Conservation (phyloP, 2,888 invertebrate genomes). For the Ernsta delagoae region DNA sequence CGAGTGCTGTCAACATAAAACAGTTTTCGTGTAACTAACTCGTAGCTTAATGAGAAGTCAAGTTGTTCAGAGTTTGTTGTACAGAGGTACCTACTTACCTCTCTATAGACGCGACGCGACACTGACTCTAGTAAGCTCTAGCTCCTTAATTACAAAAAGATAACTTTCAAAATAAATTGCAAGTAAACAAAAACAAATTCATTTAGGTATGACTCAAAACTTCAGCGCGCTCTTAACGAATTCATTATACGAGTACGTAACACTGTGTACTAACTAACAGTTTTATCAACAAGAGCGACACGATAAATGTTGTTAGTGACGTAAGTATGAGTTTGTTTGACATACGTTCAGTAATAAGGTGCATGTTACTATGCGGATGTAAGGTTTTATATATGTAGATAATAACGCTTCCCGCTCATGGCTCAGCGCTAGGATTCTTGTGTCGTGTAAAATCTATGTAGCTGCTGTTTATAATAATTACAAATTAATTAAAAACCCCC, state of each 20-base stretch:
- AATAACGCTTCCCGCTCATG: too few species aligned
- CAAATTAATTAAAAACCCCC: too few species aligned
- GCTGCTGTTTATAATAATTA: too few species aligned
- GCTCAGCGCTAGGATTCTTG: too few species aligned
- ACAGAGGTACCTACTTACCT: neutral
- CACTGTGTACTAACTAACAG: neutral
- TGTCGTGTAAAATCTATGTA: too few species aligned
- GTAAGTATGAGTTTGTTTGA: too few species aligned
- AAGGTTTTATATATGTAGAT: too few species aligned
- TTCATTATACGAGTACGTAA: neutral
- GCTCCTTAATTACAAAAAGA: constrained; percentile 8
- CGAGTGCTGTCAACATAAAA: constrained; percentile 2
- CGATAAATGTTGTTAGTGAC: neutral
- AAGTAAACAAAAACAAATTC: neutral
- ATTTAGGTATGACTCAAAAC: neutral
- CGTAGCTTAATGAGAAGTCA: constrained; percentile 5
- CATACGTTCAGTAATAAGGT: too few species aligned
- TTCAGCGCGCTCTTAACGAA: neutral
- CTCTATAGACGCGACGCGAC: neutral
- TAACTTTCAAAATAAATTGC: constrained; percentile 10
- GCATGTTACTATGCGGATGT: too few species aligned
- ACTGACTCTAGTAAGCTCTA: neutral
- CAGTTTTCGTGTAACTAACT: constrained; percentile 9
- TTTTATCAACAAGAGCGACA: neutral
- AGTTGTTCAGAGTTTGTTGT: constrained; percentile 1